Percentiles rank a stretch among this genome's conserved stretches.
These are phyloP conservation scores for Micromys minutus DNA, from an alignment of 2,113 vertebrate species.

Conservation along the genomic window DNA sequence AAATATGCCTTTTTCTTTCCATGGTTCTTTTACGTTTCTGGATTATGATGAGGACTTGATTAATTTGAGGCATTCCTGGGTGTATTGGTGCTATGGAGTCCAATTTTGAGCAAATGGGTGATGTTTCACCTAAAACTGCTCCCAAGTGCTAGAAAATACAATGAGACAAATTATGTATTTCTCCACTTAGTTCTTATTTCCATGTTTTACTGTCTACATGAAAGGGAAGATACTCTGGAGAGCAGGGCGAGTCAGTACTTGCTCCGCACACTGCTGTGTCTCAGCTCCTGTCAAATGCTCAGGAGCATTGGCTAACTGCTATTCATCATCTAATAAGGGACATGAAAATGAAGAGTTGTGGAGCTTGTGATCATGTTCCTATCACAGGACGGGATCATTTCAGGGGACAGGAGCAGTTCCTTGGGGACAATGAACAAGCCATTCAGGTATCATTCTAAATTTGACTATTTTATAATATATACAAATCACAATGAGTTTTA, in stretches of 20 bases:
- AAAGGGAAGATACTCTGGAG: neutral
- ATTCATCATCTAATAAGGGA: neutral
- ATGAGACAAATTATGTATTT: slow-evolving; percentile 35
- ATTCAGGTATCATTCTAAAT: neutral
- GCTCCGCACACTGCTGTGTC: neutral
- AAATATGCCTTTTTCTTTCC: slow-evolving; percentile 49
- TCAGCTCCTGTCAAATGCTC: neutral
- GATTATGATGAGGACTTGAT: slow-evolving; percentile 47
- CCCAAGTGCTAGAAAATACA: neutral
- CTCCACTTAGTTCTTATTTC: slow-evolving; percentile 11
- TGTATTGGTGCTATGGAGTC: neutral
- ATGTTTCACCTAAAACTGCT: slow-evolving; percentile 34
- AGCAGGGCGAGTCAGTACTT: neutral
- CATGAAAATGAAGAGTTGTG: neutral
- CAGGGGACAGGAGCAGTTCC: neutral
- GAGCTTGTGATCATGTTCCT: neutral
- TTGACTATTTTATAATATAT: neutral
- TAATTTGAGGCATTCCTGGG: neutral
- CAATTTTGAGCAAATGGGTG: slow-evolving; percentile 39
- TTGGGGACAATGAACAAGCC: neutral
- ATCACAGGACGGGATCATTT: neutral
- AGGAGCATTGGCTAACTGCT: neutral
- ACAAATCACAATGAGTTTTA: neutral
- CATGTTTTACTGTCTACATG: neutral
- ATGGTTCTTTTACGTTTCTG: neutral